Conservation (phyloP, 1,140 invertebrate genomes). For the Coenobita brevimanus region DNA sequence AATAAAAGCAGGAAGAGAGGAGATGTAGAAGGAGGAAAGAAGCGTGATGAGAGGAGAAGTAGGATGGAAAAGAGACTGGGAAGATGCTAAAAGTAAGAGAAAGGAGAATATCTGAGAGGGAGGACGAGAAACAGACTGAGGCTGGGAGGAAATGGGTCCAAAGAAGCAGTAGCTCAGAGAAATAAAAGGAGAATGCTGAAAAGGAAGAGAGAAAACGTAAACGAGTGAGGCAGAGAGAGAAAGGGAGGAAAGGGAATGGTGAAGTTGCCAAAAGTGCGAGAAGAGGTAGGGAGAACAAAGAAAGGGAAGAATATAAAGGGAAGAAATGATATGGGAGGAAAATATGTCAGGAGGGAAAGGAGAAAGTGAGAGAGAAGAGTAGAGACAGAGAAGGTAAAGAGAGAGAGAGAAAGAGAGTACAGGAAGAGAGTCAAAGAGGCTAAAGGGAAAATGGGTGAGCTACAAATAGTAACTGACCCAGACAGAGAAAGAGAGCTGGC, state of each 20-base stretch:
- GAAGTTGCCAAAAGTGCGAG: not conserved
- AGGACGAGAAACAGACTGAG: too few species aligned
- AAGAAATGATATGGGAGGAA: not conserved
- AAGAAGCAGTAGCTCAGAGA: too few species aligned
- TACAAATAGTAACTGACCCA: too few species aligned
- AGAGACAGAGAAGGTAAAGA: slow-evolving; percentile 8
- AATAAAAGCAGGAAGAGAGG: not conserved
- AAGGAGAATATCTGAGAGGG: not conserved
- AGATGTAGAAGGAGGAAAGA: slow-evolving; percentile 1
- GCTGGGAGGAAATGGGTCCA: too few species aligned
- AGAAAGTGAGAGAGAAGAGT: slow-evolving; percentile 2
- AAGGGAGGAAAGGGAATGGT: not conserved
- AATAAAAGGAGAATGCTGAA: too few species aligned
- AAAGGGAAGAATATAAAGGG: too few species aligned
- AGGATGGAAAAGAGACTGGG: too few species aligned
- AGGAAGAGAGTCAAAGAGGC: slow-evolving; percentile 1
- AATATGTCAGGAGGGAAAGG: not conserved
- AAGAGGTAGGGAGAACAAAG: too few species aligned
- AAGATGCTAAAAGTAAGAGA: not conserved
- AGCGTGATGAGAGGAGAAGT: too few species aligned
- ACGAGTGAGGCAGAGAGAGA: too few species aligned
- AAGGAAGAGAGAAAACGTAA: too few species aligned
- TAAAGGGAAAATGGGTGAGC: too few species aligned
- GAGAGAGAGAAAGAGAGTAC: not conserved
- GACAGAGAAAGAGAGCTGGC: not conserved